Conservation (phyloP, 2,113 vertebrate species). For the Addax nasomaculatus region DNA sequence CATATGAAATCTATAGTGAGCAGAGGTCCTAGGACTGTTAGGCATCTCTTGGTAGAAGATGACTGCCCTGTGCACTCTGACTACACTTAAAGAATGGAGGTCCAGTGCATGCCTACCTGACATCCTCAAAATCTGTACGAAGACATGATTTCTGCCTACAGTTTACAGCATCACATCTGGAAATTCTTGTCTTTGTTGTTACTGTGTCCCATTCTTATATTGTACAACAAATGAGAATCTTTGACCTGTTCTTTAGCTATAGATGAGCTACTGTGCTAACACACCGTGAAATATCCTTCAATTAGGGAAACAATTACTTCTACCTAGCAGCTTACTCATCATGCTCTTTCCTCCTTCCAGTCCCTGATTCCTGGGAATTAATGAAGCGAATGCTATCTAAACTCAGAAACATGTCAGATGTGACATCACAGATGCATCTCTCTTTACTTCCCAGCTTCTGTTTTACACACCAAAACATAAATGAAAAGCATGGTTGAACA, state of each 20-base stretch:
- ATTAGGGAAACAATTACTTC: neutral
- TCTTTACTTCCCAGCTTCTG: neutral
- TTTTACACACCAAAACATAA: neutral
- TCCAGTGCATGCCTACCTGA: neutral
- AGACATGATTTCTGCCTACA: neutral
- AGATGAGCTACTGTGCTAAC: neutral
- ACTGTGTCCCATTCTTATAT: fast-evolving
- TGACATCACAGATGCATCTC: neutral
- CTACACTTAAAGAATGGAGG: neutral
- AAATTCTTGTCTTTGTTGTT: neutral
- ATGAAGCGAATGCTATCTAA: neutral
- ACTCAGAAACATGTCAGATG: neutral
- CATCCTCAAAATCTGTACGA: neutral
- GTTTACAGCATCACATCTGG: neutral
- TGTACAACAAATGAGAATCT: neutral
- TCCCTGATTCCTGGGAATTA: neutral
- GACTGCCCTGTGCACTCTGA: neutral
- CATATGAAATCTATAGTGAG: neutral
- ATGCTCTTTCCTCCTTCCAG: neutral
- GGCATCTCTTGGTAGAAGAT: neutral
- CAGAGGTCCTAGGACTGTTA: neutral
- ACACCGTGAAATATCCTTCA: neutral
- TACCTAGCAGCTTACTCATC: neutral
- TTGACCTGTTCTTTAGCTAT: neutral
- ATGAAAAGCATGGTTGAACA: neutral